Evolutionary conservation across 1,140 invertebrate genomes (phyloP).

Genomic region (Listronotus oregonensis): DNA sequence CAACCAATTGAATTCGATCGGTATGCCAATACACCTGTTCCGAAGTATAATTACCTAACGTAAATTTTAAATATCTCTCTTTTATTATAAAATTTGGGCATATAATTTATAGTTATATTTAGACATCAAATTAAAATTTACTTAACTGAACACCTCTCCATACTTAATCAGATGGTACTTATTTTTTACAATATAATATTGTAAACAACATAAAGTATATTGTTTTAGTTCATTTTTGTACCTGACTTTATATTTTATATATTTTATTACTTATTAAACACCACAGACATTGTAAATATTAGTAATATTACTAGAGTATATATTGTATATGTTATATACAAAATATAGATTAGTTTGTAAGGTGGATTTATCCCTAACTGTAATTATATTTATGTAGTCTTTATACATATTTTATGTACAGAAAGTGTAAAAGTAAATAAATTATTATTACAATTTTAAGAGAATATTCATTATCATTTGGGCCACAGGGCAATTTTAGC

Average conservation of each 20-base stretch:
- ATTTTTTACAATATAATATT: no score
- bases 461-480: neutral
- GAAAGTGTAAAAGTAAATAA: conserved; percentile 16
- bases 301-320: conserved; percentile 30
- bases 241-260: neutral
- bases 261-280: conserved; percentile 27
- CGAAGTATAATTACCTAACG: no score
- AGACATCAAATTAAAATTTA: no score
- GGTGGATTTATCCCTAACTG: conserved; percentile 8
- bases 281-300: conserved; percentile 39
- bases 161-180: no score
- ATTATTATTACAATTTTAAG: neutral
- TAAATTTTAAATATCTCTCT: no score
- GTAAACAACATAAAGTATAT: no score
- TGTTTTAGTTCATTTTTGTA: conserved; percentile 4
- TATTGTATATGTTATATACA: conserved; percentile 31
- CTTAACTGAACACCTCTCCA: no score
- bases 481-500: no score
- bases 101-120: no score
- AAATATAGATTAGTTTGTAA: conserved; percentile 19
- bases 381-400: conserved; percentile 20
- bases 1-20: no score
- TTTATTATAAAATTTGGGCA: no score
- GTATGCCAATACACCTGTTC: no score
- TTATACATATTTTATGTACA: conserved; percentile 32